phyloP scores from a whole-genome alignment of 2,113 vertebrate genomes.

The Pelobates fuscus region DNA sequence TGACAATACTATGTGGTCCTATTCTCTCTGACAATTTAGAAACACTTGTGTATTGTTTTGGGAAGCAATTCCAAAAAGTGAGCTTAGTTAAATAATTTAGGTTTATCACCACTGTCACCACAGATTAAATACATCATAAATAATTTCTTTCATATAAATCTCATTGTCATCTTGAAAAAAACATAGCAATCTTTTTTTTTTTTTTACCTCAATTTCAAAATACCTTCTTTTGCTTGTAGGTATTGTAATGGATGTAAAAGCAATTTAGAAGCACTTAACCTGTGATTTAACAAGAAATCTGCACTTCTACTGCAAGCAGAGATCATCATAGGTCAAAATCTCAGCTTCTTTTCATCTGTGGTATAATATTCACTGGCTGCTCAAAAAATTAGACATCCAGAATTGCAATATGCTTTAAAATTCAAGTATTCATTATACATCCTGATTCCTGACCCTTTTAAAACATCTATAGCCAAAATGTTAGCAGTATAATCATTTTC shows the following conservation, averaged over 20 bases:
- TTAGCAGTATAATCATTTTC: no score
- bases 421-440: background rate
- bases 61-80: no score
- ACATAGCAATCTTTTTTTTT: no score
- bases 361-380: background rate
- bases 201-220: constrained; percentile 15
- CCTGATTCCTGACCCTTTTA: background rate
- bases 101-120: background rate
- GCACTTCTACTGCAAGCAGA: background rate
- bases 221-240: background rate
- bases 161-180: background rate
- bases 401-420: background rate
- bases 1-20: no score
- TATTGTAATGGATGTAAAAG: constrained; percentile 27
- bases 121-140: background rate
- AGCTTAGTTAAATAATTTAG: no score
- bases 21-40: no score
- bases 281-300: constrained; percentile 4
- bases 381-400: background rate
- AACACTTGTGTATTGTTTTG: no score
- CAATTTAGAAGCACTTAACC: constrained; percentile 18
- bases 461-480: background rate
- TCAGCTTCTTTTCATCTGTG: background rate
- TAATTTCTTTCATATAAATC: background rate
- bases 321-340: constrained; percentile 3